Conservation (phyloP, 1,140 invertebrate genomes). For the roundworm (Caenorhabditis elegans) region WBcel235 BX284605.5:18988501-18989000, state of each 20-base stretch:
- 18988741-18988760: slow-evolving; percentile 46
- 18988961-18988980: too few species aligned
- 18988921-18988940: neutral
- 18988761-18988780: slow-evolving; percentile 45
- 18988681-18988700: neutral
- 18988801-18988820: slow-evolving; percentile 9
- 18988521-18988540: too few species aligned
- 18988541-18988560: too few species aligned
- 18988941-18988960: neutral
- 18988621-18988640: too few species aligned
- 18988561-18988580: too few species aligned
- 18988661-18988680: too few species aligned
- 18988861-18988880: too few species aligned
- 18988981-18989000: slow-evolving; percentile 21
- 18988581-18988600: too few species aligned
- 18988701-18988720: neutral
- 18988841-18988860: neutral
- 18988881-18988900: too few species aligned
- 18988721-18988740: slow-evolving; percentile 21
- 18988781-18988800: slow-evolving; percentile 40
- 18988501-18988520: too few species aligned
- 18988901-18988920: neutral
- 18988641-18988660: too few species aligned
- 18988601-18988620: too few species aligned
- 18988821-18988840: neutral